Conservation (phyloP, 1,140 invertebrate genomes). For the Neoseiulus cucumeris region DNA sequence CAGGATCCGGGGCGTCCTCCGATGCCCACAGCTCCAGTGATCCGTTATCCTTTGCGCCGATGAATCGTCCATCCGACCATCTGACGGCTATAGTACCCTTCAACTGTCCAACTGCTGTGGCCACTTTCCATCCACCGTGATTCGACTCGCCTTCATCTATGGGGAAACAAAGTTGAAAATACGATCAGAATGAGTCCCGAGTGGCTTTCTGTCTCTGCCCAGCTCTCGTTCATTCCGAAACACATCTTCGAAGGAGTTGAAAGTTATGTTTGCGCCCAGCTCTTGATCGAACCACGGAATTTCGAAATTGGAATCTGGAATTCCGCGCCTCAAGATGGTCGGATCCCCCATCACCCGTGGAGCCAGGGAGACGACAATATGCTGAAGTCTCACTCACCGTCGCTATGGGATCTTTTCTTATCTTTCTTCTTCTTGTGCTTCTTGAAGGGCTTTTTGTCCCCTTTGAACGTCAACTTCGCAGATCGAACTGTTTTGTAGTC, state of each 20-base stretch:
- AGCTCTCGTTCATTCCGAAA: too few relatives aligned
- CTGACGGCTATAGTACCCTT: not conserved
- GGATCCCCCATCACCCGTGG: too few relatives aligned
- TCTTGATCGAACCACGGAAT: too few relatives aligned
- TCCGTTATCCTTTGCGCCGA: not conserved
- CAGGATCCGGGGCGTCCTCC: not conserved
- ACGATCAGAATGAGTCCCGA: too few relatives aligned
- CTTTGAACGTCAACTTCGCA: not conserved
- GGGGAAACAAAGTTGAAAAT: not conserved
- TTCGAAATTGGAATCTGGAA: too few relatives aligned
- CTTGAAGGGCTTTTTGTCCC: not conserved
- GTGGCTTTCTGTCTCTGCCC: too few relatives aligned
- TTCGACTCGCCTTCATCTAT: not conserved
- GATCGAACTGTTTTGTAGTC: not conserved
- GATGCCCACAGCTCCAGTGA: not conserved
- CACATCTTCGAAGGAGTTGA: too few relatives aligned
- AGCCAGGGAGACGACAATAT: too few relatives aligned
- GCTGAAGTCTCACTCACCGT: not conserved
- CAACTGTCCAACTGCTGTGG: not conserved
- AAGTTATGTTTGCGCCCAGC: too few relatives aligned
- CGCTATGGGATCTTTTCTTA: not conserved
- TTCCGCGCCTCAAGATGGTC: too few relatives aligned
- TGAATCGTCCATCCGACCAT: conserved; percentile 7
- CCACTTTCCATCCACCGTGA: not conserved
- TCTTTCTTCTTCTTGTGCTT: conserved; percentile 4